Conservation (phyloP, 2,113 vertebrate species). For the Megaleporinus macrocephalus region DNA sequence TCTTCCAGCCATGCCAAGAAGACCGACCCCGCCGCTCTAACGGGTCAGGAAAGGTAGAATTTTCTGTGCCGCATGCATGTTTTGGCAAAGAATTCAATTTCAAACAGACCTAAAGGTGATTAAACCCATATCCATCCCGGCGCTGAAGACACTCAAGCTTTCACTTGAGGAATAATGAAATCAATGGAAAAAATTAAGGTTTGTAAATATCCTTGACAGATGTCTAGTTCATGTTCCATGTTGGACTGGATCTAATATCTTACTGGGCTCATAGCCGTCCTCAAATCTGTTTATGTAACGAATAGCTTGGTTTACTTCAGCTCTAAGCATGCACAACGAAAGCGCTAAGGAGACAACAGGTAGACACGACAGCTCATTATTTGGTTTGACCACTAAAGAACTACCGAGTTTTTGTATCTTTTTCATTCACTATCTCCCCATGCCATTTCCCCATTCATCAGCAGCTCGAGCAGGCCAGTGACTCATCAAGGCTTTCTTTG, state of each 20-base stretch:
- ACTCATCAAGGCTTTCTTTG: conserved; percentile 74
- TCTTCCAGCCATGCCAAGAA: not conserved
- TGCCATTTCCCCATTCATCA: conserved; percentile 56
- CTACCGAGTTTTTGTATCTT: not conserved
- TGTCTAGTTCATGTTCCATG: not conserved
- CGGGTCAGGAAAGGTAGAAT: not conserved
- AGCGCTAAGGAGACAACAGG: not conserved
- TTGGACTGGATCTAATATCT: not conserved
- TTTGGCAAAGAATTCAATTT: conserved; percentile 9
- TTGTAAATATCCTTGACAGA: not conserved
- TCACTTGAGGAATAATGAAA: not conserved
- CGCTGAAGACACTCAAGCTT: not conserved
- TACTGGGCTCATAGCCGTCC: not conserved
- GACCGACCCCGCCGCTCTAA: not conserved
- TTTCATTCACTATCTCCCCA: conserved; percentile 25
- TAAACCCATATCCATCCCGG: conserved; percentile 9
- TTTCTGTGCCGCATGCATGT: not conserved
- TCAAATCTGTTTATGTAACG: not conserved
- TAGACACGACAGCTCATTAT: not conserved
- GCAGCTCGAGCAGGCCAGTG: conserved; percentile 56
- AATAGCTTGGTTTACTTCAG: not conserved
- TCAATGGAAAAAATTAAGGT: not conserved
- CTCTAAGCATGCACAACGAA: not conserved
- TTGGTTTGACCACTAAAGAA: not conserved
- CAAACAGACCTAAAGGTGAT: conserved; percentile 15